A percentile compares a stretch with the other conserved stretches of the same genome.
phyloP scores from a whole-genome alignment of 2,113 vertebrate genomes.

The Oxygymnocypris stewartii region DNA sequence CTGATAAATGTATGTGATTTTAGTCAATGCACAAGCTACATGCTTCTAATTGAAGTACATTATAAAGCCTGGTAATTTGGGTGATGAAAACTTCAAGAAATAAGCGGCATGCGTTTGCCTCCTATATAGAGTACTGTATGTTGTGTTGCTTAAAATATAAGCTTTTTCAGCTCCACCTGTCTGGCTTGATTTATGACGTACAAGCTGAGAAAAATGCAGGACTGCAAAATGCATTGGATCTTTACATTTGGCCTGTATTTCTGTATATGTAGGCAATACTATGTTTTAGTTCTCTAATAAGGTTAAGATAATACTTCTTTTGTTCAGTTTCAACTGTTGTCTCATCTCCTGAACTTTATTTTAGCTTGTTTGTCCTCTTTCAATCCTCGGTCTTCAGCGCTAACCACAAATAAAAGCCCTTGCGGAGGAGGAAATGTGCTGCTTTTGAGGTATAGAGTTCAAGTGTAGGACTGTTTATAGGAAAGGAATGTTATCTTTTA shows the following conservation, averaged over 20 bases:
- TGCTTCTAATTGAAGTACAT: conserved; percentile 26
- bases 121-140: not conserved
- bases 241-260: not conserved
- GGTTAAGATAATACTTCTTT: not conserved
- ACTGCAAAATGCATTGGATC: not conserved
- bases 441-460: conserved; percentile 15
- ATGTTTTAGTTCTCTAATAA: not conserved
- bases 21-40: not conserved
- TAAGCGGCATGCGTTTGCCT: not conserved
- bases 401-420: conserved; percentile 2
- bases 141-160: not conserved
- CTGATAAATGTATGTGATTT: conserved; percentile 3
- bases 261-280: not conserved
- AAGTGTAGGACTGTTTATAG: conserved; percentile 12
- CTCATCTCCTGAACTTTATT: not conserved
- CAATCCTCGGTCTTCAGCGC: not conserved
- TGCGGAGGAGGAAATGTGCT: not conserved
- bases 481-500: conserved; percentile 28
- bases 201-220: not conserved
- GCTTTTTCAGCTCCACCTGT: conserved; percentile 16
- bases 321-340: too few relatives aligned
- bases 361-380: not conserved
- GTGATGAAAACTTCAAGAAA: not conserved
- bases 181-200: not conserved
- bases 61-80: not conserved